Percentiles rank a stretch among this genome's conserved stretches.
phyloP scores from a whole-genome alignment of 2,113 vertebrate genomes.

The Martes martes region DNA sequence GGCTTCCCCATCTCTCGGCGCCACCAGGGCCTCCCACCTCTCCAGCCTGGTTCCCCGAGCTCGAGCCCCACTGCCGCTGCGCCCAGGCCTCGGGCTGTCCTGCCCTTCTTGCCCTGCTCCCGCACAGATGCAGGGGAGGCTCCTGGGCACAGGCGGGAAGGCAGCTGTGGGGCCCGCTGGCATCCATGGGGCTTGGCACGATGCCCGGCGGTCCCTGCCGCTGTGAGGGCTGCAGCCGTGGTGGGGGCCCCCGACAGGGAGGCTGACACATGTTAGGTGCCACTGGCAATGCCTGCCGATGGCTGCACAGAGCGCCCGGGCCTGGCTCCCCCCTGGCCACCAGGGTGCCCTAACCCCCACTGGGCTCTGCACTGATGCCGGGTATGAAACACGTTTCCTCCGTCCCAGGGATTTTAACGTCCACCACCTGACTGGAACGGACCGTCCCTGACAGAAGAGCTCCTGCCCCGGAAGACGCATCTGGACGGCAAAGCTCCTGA shows the following conservation, averaged over 20 bases:
- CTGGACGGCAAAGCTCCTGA: neutral
- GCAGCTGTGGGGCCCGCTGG: neutral
- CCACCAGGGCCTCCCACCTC: neutral
- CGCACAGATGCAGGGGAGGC: neutral
- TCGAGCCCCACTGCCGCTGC: neutral
- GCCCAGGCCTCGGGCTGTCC: neutral
- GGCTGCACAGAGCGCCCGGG: neutral
- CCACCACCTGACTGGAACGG: neutral
- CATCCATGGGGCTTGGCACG: neutral
- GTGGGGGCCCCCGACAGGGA: neutral
- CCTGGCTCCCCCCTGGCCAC: neutral
- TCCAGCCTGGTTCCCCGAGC: neutral
- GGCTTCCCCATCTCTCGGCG: neutral
- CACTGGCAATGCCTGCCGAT: rapidly evolving
- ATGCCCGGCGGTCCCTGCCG: neutral
- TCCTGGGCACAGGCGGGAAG: neutral
- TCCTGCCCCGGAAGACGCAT: neutral
- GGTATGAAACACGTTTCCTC: neutral
- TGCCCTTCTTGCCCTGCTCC: neutral
- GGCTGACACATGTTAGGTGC: neutral
- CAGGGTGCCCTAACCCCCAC: neutral
- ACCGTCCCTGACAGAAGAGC: neutral
- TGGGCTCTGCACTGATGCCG: neutral
- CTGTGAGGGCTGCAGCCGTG: neutral
- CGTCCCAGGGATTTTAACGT: neutral